phyloP scores from a whole-genome alignment of 1,140 invertebrate genomes.

The Drosophila nikananu region DNA sequence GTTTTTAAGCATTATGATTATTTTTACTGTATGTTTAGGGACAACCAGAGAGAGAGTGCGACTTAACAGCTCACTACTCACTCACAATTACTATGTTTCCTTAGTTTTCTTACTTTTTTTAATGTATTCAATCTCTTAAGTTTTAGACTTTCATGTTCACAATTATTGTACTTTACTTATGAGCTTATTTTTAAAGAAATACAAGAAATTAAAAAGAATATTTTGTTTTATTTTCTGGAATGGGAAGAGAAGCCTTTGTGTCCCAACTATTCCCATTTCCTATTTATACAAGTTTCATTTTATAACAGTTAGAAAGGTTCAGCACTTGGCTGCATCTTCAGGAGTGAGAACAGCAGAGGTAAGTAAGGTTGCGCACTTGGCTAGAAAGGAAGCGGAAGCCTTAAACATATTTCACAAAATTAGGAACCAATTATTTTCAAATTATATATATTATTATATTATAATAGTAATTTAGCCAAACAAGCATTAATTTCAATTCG shows the following conservation, averaged over 20 bases:
- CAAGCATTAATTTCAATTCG: no score
- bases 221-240: neutral
- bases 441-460: no score
- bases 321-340: neutral
- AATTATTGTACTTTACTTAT: slow-evolving; percentile 19
- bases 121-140: slow-evolving; percentile 17
- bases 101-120: slow-evolving; percentile 9
- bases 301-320: neutral
- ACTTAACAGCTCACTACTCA: slow-evolving; percentile 1
- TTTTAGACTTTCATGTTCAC: slow-evolving; percentile 45
- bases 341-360: no score
- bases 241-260: neutral
- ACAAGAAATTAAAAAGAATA: slow-evolving; percentile 1
- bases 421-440: no score
- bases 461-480: no score
- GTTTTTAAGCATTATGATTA: slow-evolving; percentile 10
- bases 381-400: neutral
- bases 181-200: slow-evolving; percentile 56
- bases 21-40: neutral
- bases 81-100: slow-evolving; percentile 2
- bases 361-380: neutral
- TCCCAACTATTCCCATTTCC: neutral
- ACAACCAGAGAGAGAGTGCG: neutral
- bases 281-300: neutral
- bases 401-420: neutral